A percentile compares a stretch with the other conserved stretches of the same genome.
Evolutionary conservation across 2,888 invertebrate species (phyloP).

Genomic region (Pammene aurita): DNA sequence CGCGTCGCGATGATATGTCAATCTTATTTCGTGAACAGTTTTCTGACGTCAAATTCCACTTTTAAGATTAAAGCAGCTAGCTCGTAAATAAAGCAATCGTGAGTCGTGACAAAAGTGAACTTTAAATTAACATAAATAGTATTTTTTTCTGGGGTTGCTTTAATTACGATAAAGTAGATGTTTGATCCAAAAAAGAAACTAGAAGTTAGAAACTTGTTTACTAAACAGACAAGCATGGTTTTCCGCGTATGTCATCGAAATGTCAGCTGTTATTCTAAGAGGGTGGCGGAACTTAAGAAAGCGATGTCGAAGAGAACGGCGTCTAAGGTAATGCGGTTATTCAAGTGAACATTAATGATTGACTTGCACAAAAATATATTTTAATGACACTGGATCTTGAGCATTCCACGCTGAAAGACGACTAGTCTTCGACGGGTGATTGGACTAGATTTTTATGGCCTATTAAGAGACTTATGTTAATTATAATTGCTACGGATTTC

Average conservation of each 20-base stretch:
- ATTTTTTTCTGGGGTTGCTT: not conserved
- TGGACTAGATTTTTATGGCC: no score
- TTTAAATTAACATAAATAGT: not conserved
- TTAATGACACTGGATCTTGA: slow-evolving; percentile 61
- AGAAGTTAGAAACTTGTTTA: not conserved
- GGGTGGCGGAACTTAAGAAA: slow-evolving; percentile 45
- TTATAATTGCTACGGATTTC: no score
- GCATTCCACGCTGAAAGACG: slow-evolving; percentile 70
- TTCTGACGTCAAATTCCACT: slow-evolving; percentile 1
- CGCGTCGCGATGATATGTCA: not conserved
- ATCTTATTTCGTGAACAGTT: not conserved
- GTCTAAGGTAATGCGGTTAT: slow-evolving; percentile 46
- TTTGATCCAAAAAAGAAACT: not conserved
- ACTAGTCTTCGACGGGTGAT: no score
- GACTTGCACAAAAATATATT: slow-evolving; percentile 62
- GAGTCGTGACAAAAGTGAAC: not conserved
- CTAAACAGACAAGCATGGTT: not conserved
- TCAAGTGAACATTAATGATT: slow-evolving; percentile 53
- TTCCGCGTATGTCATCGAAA: slow-evolving; percentile 41
- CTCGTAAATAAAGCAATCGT: slow-evolving; percentile 1
- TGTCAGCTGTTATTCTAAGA: slow-evolving; percentile 39
- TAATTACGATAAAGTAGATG: slow-evolving; percentile 1
- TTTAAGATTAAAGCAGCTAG: slow-evolving; percentile 1
- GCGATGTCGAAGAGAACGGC: slow-evolving; percentile 42
- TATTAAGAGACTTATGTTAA: no score